Base-by-base conservation (phyloP, 2,797 vertebrate genomes). In the Zenarchopterus dispar region DNA sequence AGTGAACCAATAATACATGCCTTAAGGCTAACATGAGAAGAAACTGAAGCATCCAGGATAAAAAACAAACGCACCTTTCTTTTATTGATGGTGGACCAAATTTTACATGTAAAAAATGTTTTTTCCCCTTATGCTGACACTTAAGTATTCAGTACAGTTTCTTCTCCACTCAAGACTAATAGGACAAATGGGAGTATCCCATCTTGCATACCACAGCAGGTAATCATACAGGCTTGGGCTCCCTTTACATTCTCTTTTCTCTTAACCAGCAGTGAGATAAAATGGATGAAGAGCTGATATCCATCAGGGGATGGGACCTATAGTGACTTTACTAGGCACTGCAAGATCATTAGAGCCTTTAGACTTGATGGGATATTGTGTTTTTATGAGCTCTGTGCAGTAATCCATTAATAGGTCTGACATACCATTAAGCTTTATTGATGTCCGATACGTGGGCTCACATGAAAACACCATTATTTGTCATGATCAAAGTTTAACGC, bases 351-450 rank as follows among this genome's bases (percentile, higher is more conserved):
- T 87, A 90, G 80, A 75, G 57, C 72, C 81, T 85, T 83, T 76
- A 72, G 83, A 70, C 79, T 72, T 89, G 84, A 89, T 85, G 79
- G 79, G 82, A 86, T 84, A 84, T 86, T 84, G 86, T 90, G 82
- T 89, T 90, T 91, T 87, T 87, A 91, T 89, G 88, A 90, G 85
- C 80, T 88, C 77, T 77, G 70, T 72, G 84, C 82, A 75, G 80
- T 91, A 86, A 89, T 91, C 79, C 72, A 84, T 88, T 91, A 89
- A 89, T 89, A 84, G 75, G 69, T 69, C 76, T 87, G 87, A 81
- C 89, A 81, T 72, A 18, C 85, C 81, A 82, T 91, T 90, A 89
- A 72, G 78, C 75, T 91, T 88, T 92, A 92, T 90, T 82, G 87
- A 91, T 90, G 86, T 80, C 77, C 83, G 31, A 77, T 81, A 78